Base-by-base conservation (phyloP, 2,113 vertebrate species). In the Notothenia coriiceps region DNA sequence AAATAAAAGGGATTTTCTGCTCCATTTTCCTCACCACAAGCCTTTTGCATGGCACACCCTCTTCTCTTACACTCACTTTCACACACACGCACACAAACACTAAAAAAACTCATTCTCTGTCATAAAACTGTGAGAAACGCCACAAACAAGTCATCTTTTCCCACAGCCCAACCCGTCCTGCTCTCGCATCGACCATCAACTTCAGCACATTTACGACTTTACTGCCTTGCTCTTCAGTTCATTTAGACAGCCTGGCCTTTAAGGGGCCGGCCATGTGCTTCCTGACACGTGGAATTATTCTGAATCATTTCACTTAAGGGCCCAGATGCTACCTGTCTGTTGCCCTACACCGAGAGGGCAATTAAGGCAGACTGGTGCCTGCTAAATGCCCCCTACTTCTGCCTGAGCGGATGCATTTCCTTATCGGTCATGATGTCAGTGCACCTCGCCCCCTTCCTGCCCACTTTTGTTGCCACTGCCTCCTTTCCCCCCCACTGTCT, bases 221-320 rank as follows among this genome's bases (percentile, higher is more conserved):
- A 83, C 92, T 84, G 88, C 86, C 57, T 0, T 44, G 20, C 71
- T 67, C 83, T 86, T 69, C 79, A 70, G 55, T 79, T 82, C 76
- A 80, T 89, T 89, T 81, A 68, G 72, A 79, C 83, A 50, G 54
- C 70, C 55, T 6, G 0, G 12, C 76, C 78, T 11, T 33, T 50
- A 25, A 72, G 55, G 17, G 57, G 74, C 78, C 59, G 81, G 44
- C 70, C 88, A 69, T 63, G 79, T 1, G 77, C 80, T 93, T 94
- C 90, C 94, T 93, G 89, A 83, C 86, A 66, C 44, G 61, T 89
- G 64, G 81, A 75, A 94, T 95, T 94, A 93, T 95, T 95, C 95
- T 94, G 93, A 94, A 94, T 93, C 94, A 95, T 95, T 95, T 94
- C 94, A 95, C 94, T 92, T 94, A 92, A 91, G 84, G 74, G 78